Percentiles rank a stretch among this genome's conserved stretches.
phyloP scores from a whole-genome alignment of 2,113 vertebrate genomes.

The Myiozetetes cayanensis region DNA sequence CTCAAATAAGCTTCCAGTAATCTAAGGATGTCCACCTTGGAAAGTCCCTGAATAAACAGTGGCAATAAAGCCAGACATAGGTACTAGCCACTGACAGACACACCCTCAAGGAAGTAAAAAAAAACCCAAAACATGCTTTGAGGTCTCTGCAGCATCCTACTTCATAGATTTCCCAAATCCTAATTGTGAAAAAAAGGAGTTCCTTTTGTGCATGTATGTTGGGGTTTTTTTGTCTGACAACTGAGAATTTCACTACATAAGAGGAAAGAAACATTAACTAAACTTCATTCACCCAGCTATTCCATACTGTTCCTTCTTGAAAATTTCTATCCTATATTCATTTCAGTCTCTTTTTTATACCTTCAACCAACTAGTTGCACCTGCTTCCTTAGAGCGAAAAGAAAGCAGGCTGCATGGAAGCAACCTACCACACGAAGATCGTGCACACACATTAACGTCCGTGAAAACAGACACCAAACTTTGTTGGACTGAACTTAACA shows the following conservation, averaged over 20 bases:
- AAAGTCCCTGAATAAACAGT: neutral
- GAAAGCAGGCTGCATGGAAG: neutral
- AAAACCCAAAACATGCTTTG: neutral
- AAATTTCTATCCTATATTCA: neutral
- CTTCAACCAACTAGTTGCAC: neutral
- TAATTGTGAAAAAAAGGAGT: neutral
- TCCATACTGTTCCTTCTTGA: neutral
- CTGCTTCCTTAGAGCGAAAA: neutral
- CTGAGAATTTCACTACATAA: neutral
- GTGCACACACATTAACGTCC: fast-evolving
- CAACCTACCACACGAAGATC: fast-evolving
- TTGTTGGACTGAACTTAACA: neutral
- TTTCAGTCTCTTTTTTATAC: neutral
- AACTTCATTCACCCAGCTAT: neutral
- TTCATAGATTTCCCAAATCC: neutral
- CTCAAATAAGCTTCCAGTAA: neutral
- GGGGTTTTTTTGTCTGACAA: neutral
- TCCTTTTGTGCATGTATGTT: neutral
- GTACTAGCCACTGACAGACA: neutral
- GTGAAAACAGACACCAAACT: neutral
- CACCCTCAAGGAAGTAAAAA: neutral
- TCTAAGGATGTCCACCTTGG: neutral
- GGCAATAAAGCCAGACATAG: neutral
- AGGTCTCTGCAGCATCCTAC: neutral
- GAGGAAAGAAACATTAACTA: neutral